Conservation (phyloP, 2,797 vertebrate species). For the Peromyscus aztecus region DNA sequence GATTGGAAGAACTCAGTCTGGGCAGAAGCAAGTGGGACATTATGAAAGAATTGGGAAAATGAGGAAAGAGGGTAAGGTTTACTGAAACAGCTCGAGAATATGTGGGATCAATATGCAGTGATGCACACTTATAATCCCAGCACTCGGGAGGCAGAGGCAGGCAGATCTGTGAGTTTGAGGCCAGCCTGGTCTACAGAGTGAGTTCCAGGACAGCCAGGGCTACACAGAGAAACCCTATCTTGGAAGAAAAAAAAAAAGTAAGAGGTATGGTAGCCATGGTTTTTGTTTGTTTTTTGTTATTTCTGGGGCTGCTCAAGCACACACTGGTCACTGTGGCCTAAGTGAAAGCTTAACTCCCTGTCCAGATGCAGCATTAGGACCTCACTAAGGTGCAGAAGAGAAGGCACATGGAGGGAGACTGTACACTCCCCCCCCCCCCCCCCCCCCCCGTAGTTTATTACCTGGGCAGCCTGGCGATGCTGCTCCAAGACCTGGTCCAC, state of each 20-base stretch:
- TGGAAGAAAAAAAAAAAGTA: not conserved
- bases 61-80: not conserved
- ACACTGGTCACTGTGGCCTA: not conserved
- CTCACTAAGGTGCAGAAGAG: not conserved
- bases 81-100: not conserved
- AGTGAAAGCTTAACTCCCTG: slow-evolving; percentile 1
- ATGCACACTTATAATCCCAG: not conserved
- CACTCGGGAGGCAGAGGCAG: not conserved
- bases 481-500: slow-evolving; percentile 72
- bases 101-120: not conserved
- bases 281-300: not conserved
- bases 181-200: not conserved
- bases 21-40: not conserved
- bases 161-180: not conserved
- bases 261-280: not conserved
- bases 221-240: not conserved
- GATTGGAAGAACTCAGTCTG: slow-evolving; percentile 5
- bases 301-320: not conserved
- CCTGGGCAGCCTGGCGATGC: slow-evolving; percentile 66
- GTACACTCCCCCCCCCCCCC: too few species aligned
- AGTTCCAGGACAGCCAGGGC: not conserved
- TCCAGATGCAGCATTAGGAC: not conserved
- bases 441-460: slow-evolving; percentile 22
- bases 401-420: not conserved
- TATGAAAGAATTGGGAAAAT: slow-evolving; percentile 36